phyloP scores from a whole-genome alignment of 2,888 invertebrate species.

The Drosophila fungiperda region DNA sequence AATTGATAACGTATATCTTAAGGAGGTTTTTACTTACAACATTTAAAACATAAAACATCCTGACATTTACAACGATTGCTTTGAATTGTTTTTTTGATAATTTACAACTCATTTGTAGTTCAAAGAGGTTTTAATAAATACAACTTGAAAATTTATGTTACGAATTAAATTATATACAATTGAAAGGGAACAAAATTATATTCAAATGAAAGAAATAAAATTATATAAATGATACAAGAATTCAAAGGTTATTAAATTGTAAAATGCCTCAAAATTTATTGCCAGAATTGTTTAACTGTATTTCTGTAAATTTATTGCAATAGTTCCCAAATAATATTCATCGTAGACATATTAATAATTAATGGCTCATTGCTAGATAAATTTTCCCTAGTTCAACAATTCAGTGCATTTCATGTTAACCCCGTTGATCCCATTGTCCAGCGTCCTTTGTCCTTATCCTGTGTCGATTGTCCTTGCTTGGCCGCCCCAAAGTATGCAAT shows the following conservation, averaged over 20 bases:
- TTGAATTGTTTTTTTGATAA: not conserved
- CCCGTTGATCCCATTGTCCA: slow-evolving; percentile 30
- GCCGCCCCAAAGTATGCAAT: slow-evolving; percentile 51
- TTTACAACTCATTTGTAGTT: not conserved
- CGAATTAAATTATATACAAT: not conserved
- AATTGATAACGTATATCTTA: not conserved
- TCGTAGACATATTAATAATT: not conserved
- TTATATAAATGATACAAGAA: not conserved
- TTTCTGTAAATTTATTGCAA: not conserved
- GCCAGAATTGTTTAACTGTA: too few relatives aligned
- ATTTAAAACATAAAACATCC: not conserved
- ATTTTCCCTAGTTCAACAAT: not conserved
- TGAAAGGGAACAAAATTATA: not conserved
- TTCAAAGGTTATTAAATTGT: not conserved
- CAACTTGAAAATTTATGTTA: not conserved
- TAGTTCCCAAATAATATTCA: not conserved
- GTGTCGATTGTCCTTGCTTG: slow-evolving; percentile 9
- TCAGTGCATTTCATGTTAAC: not conserved
- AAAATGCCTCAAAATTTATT: not conserved
- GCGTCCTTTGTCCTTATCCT: slow-evolving; percentile 15
- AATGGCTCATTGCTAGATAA: not conserved
- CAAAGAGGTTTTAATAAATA: not conserved
- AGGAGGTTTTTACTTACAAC: not conserved
- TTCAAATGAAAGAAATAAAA: not conserved
- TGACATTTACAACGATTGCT: not conserved